Percentiles rank a stretch among this genome's conserved stretches.
phyloP scores from a whole-genome alignment of 2,888 invertebrate genomes.

The Heliothis peltigera region DNA sequence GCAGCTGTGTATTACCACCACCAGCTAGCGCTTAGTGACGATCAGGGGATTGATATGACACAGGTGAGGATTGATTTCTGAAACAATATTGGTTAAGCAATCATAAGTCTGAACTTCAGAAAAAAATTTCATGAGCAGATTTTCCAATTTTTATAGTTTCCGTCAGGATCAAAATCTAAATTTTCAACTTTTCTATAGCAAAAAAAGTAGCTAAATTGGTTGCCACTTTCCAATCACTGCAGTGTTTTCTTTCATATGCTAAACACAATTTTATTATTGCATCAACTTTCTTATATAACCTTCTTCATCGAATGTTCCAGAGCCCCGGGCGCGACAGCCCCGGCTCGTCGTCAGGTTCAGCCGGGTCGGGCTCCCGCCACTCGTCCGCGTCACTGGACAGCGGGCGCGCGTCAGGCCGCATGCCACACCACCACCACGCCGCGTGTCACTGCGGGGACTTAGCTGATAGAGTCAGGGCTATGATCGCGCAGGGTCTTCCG shows the following conservation, averaged over 20 bases:
- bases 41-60: slow-evolving; percentile 96
- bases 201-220: no score
- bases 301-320: slow-evolving; percentile 74
- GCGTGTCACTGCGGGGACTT: slow-evolving; percentile 93
- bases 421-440: slow-evolving; percentile 93
- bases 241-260: no score
- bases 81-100: no score
- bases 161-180: no score
- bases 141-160: no score
- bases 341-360: slow-evolving; percentile 96
- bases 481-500: slow-evolving; percentile 92
- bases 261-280: no score
- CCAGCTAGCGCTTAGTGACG: slow-evolving; percentile 95
- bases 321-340: slow-evolving; percentile 98
- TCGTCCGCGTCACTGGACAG: slow-evolving; percentile 97
- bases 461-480: slow-evolving; percentile 92
- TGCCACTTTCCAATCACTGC: no score
- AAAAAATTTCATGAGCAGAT: no score
- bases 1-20: slow-evolving; percentile 95
- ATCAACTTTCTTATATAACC: slow-evolving; percentile 14
- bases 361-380: slow-evolving; percentile 96
- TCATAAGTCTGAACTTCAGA: no score
- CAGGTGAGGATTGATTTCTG: slow-evolving; percentile 86
- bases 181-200: no score
- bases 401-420: slow-evolving; percentile 96